phyloP scores from a whole-genome alignment of 1,140 invertebrate species.

The Lepidotrigona ventralis region DNA sequence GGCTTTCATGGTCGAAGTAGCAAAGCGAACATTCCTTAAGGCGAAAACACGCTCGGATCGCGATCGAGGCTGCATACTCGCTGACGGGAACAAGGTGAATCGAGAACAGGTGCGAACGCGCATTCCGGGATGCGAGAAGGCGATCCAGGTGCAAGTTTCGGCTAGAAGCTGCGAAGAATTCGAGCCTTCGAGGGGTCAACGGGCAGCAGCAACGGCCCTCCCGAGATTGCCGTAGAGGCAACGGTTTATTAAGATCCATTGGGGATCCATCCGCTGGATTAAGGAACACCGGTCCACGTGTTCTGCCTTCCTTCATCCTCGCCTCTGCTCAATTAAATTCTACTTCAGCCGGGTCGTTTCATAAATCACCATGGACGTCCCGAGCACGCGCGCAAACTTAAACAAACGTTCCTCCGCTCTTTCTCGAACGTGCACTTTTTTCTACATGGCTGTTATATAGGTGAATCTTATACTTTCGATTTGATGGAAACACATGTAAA shows the following conservation, averaged over 20 bases:
- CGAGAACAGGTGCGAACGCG: conserved; percentile 24
- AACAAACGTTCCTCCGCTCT: background rate
- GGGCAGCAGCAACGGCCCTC: background rate
- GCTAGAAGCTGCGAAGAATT: conserved; percentile 49
- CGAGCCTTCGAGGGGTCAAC: conserved; percentile 29
- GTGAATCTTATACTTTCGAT: too few species aligned
- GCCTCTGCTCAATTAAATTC: conserved; percentile 67
- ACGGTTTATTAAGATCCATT: conserved; percentile 59
- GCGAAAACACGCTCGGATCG: background rate
- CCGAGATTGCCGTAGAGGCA: conserved; percentile 54
- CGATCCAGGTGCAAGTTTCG: conserved; percentile 47
- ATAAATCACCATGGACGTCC: conserved; percentile 61
- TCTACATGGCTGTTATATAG: too few species aligned
- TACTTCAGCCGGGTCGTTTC: conserved; percentile 64
- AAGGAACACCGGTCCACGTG: conserved; percentile 31
- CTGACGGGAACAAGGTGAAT: background rate
- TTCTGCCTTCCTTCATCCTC: conserved; percentile 47
- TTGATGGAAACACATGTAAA: too few species aligned
- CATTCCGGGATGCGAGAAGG: background rate
- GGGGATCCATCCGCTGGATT: conserved; percentile 32
- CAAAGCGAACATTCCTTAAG: background rate
- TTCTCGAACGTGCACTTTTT: background rate
- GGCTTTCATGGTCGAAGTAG: too few species aligned
- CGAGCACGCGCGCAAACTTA: conserved; percentile 32
- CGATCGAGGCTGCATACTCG: conserved; percentile 5